Conservation (phyloP, 2,797 vertebrate species). For the Micropoecilia bifurca region DNA sequence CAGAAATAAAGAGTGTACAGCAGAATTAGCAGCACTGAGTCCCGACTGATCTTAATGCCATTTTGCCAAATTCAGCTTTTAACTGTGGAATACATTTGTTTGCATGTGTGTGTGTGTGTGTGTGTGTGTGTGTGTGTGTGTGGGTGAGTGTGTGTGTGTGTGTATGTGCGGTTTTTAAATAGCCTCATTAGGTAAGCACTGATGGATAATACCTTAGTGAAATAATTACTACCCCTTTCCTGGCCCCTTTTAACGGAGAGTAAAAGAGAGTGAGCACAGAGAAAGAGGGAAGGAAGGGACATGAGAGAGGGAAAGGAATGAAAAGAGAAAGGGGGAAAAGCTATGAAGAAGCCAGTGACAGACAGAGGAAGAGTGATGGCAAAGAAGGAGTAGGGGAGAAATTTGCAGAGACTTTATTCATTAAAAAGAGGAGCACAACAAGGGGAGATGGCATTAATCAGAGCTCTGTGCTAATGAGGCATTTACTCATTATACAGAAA, state of each 20-base stretch:
- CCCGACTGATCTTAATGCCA: conserved; percentile 34
- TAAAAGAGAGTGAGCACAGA: background rate
- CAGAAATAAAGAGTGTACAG: conserved; percentile 16
- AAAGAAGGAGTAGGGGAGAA: conserved; percentile 36
- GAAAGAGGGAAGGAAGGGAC: conserved; percentile 6
- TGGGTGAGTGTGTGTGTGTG: conserved; percentile 28
- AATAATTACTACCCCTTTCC: conserved; percentile 52
- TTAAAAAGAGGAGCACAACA: conserved; percentile 76
- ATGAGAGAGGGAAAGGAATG: conserved; percentile 11
- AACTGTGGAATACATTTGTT: conserved; percentile 53
- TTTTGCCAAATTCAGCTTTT: conserved; percentile 57
- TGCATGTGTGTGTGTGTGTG: conserved; percentile 1
- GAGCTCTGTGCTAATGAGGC: conserved; percentile 73
- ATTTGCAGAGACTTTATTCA: conserved; percentile 71
- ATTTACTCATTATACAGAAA: conserved; percentile 77
- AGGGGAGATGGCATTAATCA: conserved; percentile 76
- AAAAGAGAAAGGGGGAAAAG: conserved; percentile 5
- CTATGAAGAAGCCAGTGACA: conserved; percentile 28
- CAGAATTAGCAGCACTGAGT: conserved; percentile 11
- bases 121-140: conserved; percentile 26
- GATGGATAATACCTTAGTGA: conserved; percentile 51
- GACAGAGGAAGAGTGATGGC: conserved; percentile 42
- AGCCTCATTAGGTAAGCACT: conserved; percentile 61
- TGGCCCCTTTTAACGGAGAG: conserved; percentile 14
- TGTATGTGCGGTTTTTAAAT: conserved; percentile 41